Evolutionary conservation across 2,797 vertebrate species (phyloP).

Genomic region (Scyliorhinus canicula): DNA sequence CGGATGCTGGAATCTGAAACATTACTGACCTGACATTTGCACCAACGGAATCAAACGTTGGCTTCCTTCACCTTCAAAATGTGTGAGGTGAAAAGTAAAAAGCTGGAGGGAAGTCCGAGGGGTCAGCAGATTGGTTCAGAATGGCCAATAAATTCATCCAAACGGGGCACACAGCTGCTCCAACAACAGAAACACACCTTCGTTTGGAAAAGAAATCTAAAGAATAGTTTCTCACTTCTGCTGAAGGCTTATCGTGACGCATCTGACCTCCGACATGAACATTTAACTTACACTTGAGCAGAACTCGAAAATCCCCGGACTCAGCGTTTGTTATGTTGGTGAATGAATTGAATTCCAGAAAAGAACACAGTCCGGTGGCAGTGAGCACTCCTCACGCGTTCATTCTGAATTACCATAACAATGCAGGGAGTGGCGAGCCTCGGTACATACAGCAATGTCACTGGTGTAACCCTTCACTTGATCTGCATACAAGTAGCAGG

Average conservation of each 20-base stretch:
- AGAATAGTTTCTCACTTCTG: background rate
- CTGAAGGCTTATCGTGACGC: background rate
- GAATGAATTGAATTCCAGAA: slow-evolving; percentile 25
- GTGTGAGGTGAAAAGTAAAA: background rate
- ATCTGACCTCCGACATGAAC: background rate
- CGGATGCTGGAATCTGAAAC: too few relatives aligned
- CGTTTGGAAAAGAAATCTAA: background rate
- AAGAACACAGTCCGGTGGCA: background rate
- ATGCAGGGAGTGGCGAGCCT: background rate
- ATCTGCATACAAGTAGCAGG: background rate
- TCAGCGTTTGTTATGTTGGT: background rate
- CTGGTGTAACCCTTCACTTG: background rate
- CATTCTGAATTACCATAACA: slow-evolving; percentile 17
- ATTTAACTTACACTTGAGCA: background rate
- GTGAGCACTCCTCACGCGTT: background rate
- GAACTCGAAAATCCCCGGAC: background rate
- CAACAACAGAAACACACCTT: background rate
- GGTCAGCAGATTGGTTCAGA: background rate
- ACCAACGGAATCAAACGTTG: background rate
- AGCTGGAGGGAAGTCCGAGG: background rate
- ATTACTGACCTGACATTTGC: too few relatives aligned
- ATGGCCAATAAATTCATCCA: background rate
- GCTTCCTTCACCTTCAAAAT: background rate
- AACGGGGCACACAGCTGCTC: background rate
- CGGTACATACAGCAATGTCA: background rate